Percentiles rank a stretch among this genome's conserved stretches.
phyloP scores from a whole-genome alignment of 2,888 invertebrate genomes.

The Crematogaster levior region DNA sequence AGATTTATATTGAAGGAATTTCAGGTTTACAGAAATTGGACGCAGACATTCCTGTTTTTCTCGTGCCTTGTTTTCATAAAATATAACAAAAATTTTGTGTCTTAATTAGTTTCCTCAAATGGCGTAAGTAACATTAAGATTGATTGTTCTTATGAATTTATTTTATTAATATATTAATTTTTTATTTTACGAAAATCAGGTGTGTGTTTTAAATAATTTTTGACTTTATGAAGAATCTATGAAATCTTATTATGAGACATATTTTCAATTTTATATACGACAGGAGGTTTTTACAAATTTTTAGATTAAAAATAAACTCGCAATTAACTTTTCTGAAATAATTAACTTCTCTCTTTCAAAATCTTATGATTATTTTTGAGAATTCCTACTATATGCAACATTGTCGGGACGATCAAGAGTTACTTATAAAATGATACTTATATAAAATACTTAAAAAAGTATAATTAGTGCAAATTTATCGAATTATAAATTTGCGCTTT shows the following conservation, averaged over 20 bases:
- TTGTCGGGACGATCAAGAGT: background rate
- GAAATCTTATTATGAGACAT: constrained; percentile 34
- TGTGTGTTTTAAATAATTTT: constrained; percentile 7
- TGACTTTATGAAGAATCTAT: constrained; percentile 54
- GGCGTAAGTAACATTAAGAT: constrained; percentile 5
- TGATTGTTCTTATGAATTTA: background rate
- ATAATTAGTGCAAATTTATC: background rate
- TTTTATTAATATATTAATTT: constrained; percentile 25
- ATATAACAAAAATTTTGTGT: background rate
- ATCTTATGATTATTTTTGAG: background rate
- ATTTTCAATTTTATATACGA: background rate
- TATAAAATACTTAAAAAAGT: too few species aligned
- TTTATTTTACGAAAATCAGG: constrained; percentile 60
- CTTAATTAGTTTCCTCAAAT: background rate
- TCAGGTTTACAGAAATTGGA: background rate
- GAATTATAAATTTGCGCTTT: background rate
- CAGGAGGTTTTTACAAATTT: background rate
- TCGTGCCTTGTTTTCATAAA: background rate
- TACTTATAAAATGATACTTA: background rate
- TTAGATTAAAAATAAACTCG: background rate
- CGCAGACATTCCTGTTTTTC: background rate
- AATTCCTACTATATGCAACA: background rate
- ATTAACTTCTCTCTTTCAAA: background rate
- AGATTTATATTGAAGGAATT: background rate
- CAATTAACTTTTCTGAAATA: background rate